phyloP scores from a whole-genome alignment of 1,140 invertebrate genomes.

The Drosophila murphyi region DNA sequence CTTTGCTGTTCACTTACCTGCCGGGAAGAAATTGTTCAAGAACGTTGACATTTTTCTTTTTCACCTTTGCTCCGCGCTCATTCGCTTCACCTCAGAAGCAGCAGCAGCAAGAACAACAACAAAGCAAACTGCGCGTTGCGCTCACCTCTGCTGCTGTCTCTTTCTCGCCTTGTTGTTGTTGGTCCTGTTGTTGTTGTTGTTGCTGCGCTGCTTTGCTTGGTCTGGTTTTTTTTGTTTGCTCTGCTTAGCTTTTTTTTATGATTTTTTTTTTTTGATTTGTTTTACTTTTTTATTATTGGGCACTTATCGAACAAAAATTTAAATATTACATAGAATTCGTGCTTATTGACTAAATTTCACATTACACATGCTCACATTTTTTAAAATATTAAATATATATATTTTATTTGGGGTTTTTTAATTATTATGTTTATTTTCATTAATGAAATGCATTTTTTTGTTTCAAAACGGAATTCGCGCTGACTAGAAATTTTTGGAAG shows the following conservation, averaged over 20 bases:
- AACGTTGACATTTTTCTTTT: constrained; percentile 82
- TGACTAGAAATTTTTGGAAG: constrained; percentile 48
- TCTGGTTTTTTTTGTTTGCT: constrained; percentile 25
- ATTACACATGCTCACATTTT: constrained; percentile 69
- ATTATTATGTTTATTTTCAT: constrained; percentile 31
- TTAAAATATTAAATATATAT: constrained; percentile 20
- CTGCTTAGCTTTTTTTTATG: constrained; percentile 15
- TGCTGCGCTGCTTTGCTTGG: constrained; percentile 28
- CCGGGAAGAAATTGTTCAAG: constrained; percentile 84
- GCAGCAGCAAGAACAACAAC: constrained; percentile 39
- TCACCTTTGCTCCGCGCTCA: constrained; percentile 38
- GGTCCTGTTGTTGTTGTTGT: constrained; percentile 34
- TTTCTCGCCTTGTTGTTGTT: constrained; percentile 26
- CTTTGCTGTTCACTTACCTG: constrained; percentile 71
- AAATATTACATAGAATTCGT: constrained; percentile 76
- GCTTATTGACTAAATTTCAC: constrained; percentile 73
- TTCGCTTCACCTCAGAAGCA: neutral
- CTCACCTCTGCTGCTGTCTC: constrained; percentile 21
- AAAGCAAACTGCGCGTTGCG: constrained; percentile 31
- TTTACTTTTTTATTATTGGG: constrained; percentile 34
- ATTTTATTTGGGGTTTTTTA: constrained; percentile 31
- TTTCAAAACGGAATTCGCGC: constrained; percentile 43
- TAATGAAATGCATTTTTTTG: constrained; percentile 66
- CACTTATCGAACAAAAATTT: constrained; percentile 68
- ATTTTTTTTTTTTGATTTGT: constrained; percentile 37